These are phyloP conservation scores for Hemicrepidius hirtus DNA, from an alignment of 2,888 invertebrate species.

Conservation along the genomic window DNA sequence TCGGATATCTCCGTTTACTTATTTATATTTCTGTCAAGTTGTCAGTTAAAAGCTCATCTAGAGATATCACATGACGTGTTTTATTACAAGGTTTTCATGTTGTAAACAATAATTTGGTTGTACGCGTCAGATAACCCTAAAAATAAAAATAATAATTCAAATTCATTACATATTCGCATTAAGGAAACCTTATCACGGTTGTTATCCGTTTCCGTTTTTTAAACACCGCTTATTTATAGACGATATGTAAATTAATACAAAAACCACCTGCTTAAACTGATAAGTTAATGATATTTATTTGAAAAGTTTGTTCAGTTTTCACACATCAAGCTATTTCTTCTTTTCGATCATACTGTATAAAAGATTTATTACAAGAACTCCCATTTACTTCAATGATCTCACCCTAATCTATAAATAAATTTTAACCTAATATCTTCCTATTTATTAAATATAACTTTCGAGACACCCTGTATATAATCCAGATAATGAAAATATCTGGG, in stretches of 20 bases:
- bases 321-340: no score
- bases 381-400: no score
- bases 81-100: neutral
- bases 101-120: neutral
- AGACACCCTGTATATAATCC: no score
- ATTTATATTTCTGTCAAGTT: slow-evolving; percentile 25
- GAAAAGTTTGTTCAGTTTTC: no score
- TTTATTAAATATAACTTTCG: no score
- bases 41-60: slow-evolving; percentile 22
- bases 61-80: slow-evolving; percentile 7
- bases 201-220: slow-evolving; percentile 45
- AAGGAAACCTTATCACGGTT: slow-evolving; percentile 42
- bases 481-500: no score
- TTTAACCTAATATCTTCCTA: no score
- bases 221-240: slow-evolving; percentile 29
- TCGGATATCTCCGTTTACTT: slow-evolving; percentile 9
- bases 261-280: slow-evolving; percentile 26
- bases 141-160: neutral
- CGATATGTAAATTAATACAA: slow-evolving; percentile 12
- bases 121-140: neutral
- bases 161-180: neutral
- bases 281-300: no score
- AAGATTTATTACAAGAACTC: no score
- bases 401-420: no score
- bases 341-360: no score